Conservation (phyloP, 92 coral and sea anemone species). For the Virgularia gustaviana region DNA sequence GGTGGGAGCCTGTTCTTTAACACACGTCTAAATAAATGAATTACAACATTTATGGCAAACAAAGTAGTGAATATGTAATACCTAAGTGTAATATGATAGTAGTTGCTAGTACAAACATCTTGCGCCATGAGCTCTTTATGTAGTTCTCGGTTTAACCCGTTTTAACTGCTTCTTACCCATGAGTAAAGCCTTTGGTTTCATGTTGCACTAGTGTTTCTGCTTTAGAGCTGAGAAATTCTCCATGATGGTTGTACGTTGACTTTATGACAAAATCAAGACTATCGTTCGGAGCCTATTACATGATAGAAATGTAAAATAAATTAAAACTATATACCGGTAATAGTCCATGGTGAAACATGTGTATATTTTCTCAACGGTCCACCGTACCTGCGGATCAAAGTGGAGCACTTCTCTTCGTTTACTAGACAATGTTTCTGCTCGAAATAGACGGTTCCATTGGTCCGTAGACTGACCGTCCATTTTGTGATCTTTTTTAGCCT, state of each 20-base stretch:
- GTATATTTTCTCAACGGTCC: too few relatives aligned
- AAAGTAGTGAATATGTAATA: too few relatives aligned
- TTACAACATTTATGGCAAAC: too few relatives aligned
- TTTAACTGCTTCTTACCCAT: slow-evolving; percentile 97
- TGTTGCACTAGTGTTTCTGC: slow-evolving; percentile 89
- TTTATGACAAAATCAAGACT: slow-evolving; percentile 97
- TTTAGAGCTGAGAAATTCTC: slow-evolving; percentile 75
- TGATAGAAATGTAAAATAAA: background rate
- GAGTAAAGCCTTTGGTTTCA: slow-evolving; percentile 68
- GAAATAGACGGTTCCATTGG: slow-evolving; percentile 85
- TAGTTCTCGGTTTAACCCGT: too few relatives aligned
- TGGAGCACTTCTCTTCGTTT: slow-evolving; percentile 90
- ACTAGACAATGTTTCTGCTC: slow-evolving; percentile 86
- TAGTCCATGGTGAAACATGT: too few relatives aligned
- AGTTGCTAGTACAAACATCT: too few relatives aligned
- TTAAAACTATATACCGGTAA: background rate
- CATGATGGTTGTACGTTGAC: slow-evolving; percentile 85
- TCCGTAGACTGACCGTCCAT: too few relatives aligned
- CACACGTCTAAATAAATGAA: slow-evolving; percentile 62
- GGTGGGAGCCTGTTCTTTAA: slow-evolving; percentile 93
- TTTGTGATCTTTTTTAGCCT: too few relatives aligned
- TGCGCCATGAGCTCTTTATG: too few relatives aligned
- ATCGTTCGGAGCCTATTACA: slow-evolving; percentile 86
- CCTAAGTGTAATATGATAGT: too few relatives aligned
- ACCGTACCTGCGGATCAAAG: slow-evolving; percentile 82